Base-by-base conservation (phyloP, 2,113 vertebrate species). In the Eptesicus fuscus region DNA sequence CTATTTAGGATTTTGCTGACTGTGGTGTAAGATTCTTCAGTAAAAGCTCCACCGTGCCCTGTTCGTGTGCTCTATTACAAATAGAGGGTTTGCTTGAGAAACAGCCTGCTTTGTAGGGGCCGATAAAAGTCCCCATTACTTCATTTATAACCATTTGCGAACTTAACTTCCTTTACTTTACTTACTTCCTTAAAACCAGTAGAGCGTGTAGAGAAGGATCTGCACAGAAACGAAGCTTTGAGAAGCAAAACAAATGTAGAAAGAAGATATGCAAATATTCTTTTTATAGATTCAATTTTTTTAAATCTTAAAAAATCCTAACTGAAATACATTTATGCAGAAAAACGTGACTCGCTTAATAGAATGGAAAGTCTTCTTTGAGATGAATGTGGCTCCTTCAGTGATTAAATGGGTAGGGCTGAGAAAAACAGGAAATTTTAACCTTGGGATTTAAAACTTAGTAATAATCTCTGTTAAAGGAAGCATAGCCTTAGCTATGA, bases 161-260 rank as follows among this genome's bases (percentile, higher is more conserved):
- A 56, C 93, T 95, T 95, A 93, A 93, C 96, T 95, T 95, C 95
- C 93, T 96, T 96, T 79, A 2, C 96, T 96, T 96, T 96, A 71
- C 98, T 95, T 96, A 71, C 98, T 98, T 98, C 98, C 97, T 97
- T 98, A 98, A 98, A 98, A 97, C 79, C 37, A 96, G 73, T 90
- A 47, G 87, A 98, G 97, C n/a, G 0, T 97, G 82, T 82, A 95
- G 91, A 97, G 93, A 94, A 96, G 78, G 94, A 93, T 93, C 78
- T 95, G 37, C 51, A 96, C 82, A 83, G 93, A 94, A 95, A 91
- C 71, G 96, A 94, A 78, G 74, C 90, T 93, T 63, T 97, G 95
- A 94, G 88, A 95, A 96, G 49, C 87, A 95, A 95, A 95, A 87
- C 53, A 84, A 88, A 63, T 95, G 30, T 87, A 96, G 82, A 97